Base-by-base conservation (phyloP, 2,113 vertebrate genomes). In the Paralichthys olivaceus region DNA sequence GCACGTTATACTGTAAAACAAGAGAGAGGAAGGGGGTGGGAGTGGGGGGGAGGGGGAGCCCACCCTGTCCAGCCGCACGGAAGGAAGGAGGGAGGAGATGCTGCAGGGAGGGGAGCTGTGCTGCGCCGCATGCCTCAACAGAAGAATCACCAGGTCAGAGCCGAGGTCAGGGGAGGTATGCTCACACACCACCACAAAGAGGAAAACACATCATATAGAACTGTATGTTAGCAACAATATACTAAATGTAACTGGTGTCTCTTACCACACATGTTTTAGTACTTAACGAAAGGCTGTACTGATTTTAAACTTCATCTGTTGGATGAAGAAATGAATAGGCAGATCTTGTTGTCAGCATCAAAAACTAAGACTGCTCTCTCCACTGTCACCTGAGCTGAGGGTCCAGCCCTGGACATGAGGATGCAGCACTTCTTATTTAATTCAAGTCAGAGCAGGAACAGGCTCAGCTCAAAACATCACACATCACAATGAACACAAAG, bases 81-180 rank as follows among this genome's bases (percentile, higher is more conserved):
- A 73, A 78, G 78, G 80, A 78, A 83, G 65, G 66, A 54, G 62
- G 77, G 77, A 67, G 76, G 77, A 69, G 81, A 53, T 53, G 49
- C 13, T 53, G 49, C 49, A n/a, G 49, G 49, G 49, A 53, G 19
- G 49, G 49, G 49, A 53, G 49, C 49, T 20, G 45, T 20, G 45
- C 15, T 17, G 45, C 45, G 19, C 45, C 15, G 64, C 84, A 78
- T 83, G 82, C 80, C 83, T 84, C 54, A 84, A 55, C 12, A 11
- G 29, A 32, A 56, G 60, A 72, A 84, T 85, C 72, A 84, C 62
- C 57, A 45, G 75, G 43, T 75, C 69, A 79, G 58, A 73, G 82
- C 66, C 77, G 58, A 73, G 82, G 67, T 69, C 71, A 74, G 20
- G 9, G 49, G 29, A 81, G 74, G 60, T 84, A 69, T 72, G 69